Evolutionary conservation across 1,140 invertebrate genomes (phyloP).

Genomic region (Drosophila sucinea): DNA sequence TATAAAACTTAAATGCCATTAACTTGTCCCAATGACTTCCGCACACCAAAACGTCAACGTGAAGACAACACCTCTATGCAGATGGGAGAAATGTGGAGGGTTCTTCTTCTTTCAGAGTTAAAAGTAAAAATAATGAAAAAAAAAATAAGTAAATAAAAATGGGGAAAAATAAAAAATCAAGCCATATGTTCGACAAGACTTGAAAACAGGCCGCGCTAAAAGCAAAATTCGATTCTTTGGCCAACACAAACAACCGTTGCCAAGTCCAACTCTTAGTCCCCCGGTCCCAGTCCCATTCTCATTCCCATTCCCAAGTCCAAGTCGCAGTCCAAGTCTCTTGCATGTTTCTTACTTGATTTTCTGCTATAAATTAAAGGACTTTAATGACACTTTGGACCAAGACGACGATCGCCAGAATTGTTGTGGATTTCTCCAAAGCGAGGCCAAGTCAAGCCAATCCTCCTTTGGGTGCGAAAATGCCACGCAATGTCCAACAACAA

Average conservation of each 20-base stretch:
- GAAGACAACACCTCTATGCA: conserved; percentile 58
- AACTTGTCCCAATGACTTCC: conserved; percentile 73
- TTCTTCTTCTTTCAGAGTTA: conserved; percentile 3
- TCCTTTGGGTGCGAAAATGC: conserved; percentile 77
- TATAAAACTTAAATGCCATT: conserved; percentile 73
- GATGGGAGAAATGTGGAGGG: conserved; percentile 38
- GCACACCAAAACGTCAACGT: conserved; percentile 55
- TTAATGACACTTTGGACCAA: conserved; percentile 78
- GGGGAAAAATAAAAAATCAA: conserved; percentile 33
- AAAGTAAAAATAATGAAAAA: background rate
- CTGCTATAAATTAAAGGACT: conserved; percentile 82
- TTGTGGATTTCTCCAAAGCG: conserved; percentile 55
- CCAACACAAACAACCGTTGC: conserved; percentile 78
- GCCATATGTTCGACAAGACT: conserved; percentile 77
- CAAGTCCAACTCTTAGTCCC: conserved; percentile 29
- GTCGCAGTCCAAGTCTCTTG: conserved; percentile 43
- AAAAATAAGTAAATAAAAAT: conserved; percentile 1
- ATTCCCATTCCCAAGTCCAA: conserved; percentile 20
- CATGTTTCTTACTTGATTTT: conserved; percentile 81
- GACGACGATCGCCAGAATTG: conserved; percentile 75
- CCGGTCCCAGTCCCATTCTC: conserved; percentile 26
- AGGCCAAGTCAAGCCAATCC: conserved; percentile 41
- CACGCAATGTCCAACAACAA: conserved; percentile 70
- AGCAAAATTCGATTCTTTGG: conserved; percentile 78
- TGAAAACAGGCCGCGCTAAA: conserved; percentile 77